Evolutionary conservation across 2,113 vertebrate genomes (phyloP).

Genomic region (Tiliqua scincoides): DNA sequence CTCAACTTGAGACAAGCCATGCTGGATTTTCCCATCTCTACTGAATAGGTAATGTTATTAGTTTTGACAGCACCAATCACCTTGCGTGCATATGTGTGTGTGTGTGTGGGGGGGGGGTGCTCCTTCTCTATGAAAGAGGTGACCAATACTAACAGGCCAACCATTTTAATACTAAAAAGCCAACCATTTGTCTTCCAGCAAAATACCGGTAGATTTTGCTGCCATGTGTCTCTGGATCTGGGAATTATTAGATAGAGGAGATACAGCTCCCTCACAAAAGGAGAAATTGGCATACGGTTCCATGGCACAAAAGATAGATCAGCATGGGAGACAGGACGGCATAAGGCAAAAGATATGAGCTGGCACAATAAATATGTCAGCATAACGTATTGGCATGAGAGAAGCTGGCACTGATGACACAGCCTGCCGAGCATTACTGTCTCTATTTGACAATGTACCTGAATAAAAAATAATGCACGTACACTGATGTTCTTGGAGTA

Average conservation of each 20-base stretch:
- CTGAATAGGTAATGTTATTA: not conserved
- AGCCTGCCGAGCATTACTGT: not conserved
- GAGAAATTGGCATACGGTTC: not conserved
- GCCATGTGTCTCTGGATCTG: not conserved
- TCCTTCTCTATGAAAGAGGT: not conserved
- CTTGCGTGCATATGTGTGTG: not conserved
- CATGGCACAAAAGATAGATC: conserved; percentile 4
- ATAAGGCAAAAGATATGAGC: conserved; percentile 9
- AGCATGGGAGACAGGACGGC: not conserved
- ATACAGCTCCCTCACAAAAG: not conserved
- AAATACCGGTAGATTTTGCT: not conserved
- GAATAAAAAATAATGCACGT: conserved; percentile 2
- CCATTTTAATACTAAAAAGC: not conserved
- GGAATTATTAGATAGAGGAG: not conserved
- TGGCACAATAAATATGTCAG: conserved; percentile 31
- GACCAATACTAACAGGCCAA: not conserved
- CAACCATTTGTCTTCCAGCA: not conserved
- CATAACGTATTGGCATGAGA: conserved; percentile 5
- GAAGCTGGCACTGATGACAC: not conserved
- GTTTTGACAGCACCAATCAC: not conserved
- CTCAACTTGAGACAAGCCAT: too few relatives aligned
- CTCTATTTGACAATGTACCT: conserved; percentile 1
- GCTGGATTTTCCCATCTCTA: too few relatives aligned
- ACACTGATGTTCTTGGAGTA: not conserved
- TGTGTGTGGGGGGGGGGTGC: too few relatives aligned